These are phyloP conservation scores for Echinops telfairi DNA, from an alignment of 2,113 vertebrate genomes.

Conservation along the genomic window DNA sequence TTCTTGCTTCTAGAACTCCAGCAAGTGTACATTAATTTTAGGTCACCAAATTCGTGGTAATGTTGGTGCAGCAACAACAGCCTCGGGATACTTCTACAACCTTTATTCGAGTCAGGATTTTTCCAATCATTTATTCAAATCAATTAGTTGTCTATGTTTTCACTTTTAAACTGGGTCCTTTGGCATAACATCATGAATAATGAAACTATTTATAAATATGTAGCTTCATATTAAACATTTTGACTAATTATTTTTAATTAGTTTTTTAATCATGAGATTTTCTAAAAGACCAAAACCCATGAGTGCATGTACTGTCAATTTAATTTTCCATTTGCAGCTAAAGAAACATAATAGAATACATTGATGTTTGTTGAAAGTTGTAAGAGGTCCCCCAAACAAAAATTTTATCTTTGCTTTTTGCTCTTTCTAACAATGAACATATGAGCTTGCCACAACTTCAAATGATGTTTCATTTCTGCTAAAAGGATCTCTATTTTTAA, in stretches of 20 bases:
- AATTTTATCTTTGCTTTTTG: background rate
- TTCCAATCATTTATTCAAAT: background rate
- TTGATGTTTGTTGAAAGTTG: background rate
- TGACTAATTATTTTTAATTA: too few species aligned
- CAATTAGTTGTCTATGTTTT: background rate
- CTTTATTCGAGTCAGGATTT: background rate
- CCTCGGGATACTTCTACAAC: background rate
- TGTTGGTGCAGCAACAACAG: background rate
- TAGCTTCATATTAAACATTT: background rate
- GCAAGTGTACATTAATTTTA: background rate
- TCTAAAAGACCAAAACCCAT: background rate
- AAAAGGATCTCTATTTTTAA: background rate
- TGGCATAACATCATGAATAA: conserved; percentile 3
- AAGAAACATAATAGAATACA: background rate
- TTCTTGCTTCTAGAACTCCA: background rate
- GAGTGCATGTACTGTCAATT: background rate
- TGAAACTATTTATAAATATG: conserved; percentile 25
- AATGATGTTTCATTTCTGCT: conserved; percentile 20
- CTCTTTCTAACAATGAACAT: background rate
- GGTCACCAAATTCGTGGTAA: background rate
- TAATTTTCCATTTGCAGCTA: background rate
- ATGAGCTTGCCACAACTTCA: background rate
- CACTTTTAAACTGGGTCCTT: conserved; percentile 27
- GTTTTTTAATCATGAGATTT: too few species aligned
- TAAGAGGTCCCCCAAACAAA: conserved; percentile 31